Evolutionary conservation across 2,113 vertebrate species (phyloP), one percentile per base, ranked within the genome.

Genomic region (Tinamus guttatus): DNA sequence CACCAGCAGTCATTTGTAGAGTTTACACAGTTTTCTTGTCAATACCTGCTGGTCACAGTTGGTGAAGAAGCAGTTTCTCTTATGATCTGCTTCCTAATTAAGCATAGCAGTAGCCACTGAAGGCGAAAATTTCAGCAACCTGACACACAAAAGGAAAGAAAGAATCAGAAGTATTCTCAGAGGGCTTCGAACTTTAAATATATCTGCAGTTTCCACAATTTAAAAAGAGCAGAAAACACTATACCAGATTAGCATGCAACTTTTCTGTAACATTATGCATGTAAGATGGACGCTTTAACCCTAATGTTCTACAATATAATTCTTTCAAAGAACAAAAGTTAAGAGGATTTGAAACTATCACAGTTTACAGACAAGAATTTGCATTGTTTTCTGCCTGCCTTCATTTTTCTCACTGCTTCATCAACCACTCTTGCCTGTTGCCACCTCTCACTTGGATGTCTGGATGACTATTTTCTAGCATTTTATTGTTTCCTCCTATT

Each of bases 61-160:
- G 97, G 97, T 97, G 97, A 98, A 98, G 97, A 97, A 97, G 91
- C 89, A 98, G 97, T 97, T 98, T 98, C 97, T 97, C 93, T 97
- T 97, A 97, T 95, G 81, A 93, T 85, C 63, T 74, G 21, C 45
- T 78, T 96, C 69, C 84, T 97, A 97, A 97, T 96, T 97, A 96
- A 94, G 65, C 77, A 69, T 40, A 70, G 75, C 81, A 87, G 51
- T 69, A 93, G 70, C 64, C 80, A 93, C 67, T 95, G 73, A 88
- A 49, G 75, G 65, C 34, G 54, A 89, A 86, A 81, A 80, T 96
- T 94, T 95, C 84, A 88, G 68, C 59, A 89, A 65, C 24, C 28
- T 84, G 76, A 89, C 62, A 51, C 27, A 90, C 19, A 62, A 86
- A 90, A 83, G 63, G 47, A 56, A 89, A 70, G 62, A 45, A 63